phyloP scores from a whole-genome alignment of 2,113 vertebrate species.

The Erythrolamprus reginae region DNA sequence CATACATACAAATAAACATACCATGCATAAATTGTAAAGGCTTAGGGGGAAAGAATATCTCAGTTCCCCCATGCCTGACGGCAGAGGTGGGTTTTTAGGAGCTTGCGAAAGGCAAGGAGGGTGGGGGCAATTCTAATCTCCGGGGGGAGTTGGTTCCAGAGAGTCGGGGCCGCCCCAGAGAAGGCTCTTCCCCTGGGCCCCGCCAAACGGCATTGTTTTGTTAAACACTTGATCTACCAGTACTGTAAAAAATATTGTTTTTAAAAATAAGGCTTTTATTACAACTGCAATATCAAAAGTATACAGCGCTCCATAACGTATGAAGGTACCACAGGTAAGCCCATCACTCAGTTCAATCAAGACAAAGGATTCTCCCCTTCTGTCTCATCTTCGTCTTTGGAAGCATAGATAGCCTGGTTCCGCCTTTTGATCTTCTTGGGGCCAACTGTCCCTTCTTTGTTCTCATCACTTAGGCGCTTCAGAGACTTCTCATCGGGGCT shows the following conservation, averaged over 20 bases:
- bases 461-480: constrained; percentile 79
- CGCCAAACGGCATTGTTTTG: too few relatives aligned
- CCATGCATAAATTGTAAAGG: too few relatives aligned
- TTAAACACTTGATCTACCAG: not conserved
- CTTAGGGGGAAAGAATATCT: too few relatives aligned
- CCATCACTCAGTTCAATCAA: too few relatives aligned
- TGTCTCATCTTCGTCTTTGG: constrained; percentile 68
- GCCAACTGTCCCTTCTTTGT: constrained; percentile 53
- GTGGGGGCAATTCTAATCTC: too few relatives aligned
- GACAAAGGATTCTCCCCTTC: constrained; percentile 7
- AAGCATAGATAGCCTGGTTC: constrained; percentile 89
- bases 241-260: not conserved
- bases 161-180: too few relatives aligned
- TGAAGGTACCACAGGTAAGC: not conserved
- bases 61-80: too few relatives aligned
- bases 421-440: constrained; percentile 88
- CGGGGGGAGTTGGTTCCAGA: too few relatives aligned
- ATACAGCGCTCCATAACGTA: not conserved
- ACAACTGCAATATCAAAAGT: not conserved
- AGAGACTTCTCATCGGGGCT: constrained; percentile 52
- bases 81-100: too few relatives aligned
- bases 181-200: too few relatives aligned
- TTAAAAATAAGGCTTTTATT: not conserved
- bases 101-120: too few relatives aligned
- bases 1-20: too few relatives aligned